Conservation (phyloP, 2,888 invertebrate species). For the Scaptomyza parva region DNA sequence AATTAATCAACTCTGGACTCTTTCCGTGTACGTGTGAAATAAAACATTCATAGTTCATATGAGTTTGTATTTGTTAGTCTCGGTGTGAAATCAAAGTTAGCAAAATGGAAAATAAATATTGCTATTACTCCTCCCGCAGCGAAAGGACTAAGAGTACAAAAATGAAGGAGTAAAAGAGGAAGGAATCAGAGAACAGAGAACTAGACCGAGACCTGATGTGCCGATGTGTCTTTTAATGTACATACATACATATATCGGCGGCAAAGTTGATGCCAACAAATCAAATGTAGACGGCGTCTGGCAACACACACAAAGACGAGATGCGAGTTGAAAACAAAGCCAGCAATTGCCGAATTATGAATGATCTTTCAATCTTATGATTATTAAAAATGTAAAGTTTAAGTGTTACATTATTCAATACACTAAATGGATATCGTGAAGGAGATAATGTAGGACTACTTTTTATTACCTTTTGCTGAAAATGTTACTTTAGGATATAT, state of each 20-base stretch:
- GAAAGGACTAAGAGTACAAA: constrained; percentile 14
- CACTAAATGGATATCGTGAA: too few species aligned
- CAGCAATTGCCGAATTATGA: background rate
- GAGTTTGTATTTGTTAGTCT: constrained; percentile 14
- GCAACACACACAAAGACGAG: constrained; percentile 58
- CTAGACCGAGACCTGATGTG: constrained; percentile 34
- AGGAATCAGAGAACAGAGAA: background rate
- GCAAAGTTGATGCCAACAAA: constrained; percentile 61
- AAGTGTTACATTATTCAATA: too few species aligned
- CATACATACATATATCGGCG: constrained; percentile 77
- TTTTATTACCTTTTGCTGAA: too few species aligned
- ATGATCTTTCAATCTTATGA: constrained; percentile 33
- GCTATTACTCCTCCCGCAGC: constrained; percentile 65
- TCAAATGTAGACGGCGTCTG: constrained; percentile 70
- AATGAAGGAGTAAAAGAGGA: background rate
- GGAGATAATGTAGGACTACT: too few species aligned
- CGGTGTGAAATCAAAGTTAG: constrained; percentile 65
- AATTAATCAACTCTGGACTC: constrained; percentile 18
- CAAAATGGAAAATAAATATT: constrained; percentile 76
- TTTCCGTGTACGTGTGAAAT: constrained; percentile 9
- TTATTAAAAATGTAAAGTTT: too few species aligned
- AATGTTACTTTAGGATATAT: too few species aligned
- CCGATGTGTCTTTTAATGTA: constrained; percentile 73
- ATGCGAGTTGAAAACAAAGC: background rate
- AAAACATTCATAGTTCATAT: background rate